These are phyloP conservation scores for Morus bassanus DNA, from an alignment of 2,797 vertebrate species.

Conservation along the genomic window DNA sequence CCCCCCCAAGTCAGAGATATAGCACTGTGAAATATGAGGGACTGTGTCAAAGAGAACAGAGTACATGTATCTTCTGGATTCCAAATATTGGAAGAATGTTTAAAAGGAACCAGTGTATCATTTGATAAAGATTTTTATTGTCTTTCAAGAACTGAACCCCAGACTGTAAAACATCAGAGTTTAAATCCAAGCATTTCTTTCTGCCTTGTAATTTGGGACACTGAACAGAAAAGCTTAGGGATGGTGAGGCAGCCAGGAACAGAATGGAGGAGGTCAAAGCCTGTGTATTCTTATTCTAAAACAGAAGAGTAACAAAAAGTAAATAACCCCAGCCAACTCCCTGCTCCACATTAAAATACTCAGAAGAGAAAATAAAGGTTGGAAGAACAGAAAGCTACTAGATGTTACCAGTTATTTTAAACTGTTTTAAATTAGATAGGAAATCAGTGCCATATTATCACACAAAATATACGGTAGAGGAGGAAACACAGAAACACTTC, in stretches of 20 bases:
- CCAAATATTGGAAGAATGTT: background rate
- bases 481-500: conserved; percentile 22
- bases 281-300: background rate
- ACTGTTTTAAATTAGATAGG: conserved; percentile 33
- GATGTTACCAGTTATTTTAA: conserved; percentile 30
- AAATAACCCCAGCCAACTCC: conserved; percentile 1
- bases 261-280: conserved; percentile 15
- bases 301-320: background rate
- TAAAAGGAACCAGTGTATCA: background rate
- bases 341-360: background rate
- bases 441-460: conserved; percentile 39
- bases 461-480: conserved; percentile 19
- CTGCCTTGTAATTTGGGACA: background rate
- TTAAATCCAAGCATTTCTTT: conserved; percentile 34
- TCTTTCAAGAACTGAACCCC: background rate
- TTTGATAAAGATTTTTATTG: conserved; percentile 11
- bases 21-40: background rate
- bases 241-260: background rate
- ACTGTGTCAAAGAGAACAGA: background rate
- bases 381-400: background rate
- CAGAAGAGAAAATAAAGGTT: conserved; percentile 5
- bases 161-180: background rate
- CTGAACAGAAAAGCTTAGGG: background rate
- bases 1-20: background rate
- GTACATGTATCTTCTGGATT: background rate